phyloP scores from a whole-genome alignment of 2,888 invertebrate genomes.

The Euplexia lucipara region DNA sequence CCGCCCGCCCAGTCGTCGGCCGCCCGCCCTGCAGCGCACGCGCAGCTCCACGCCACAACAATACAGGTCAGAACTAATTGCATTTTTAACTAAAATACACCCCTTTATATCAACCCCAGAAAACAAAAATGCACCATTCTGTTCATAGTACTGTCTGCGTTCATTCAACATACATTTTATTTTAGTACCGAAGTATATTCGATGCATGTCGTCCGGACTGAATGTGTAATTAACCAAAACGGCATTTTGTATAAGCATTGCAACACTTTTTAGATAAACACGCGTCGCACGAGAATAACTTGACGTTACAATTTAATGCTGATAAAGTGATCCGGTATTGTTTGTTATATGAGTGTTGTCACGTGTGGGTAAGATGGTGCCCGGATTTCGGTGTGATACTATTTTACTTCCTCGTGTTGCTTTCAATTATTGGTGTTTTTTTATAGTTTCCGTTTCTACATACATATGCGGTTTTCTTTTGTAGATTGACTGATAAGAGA shows the following conservation, averaged over 20 bases:
- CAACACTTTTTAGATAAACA: slow-evolving; percentile 73
- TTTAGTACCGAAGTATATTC: slow-evolving; percentile 69
- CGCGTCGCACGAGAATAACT: slow-evolving; percentile 70
- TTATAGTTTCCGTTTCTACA: background rate
- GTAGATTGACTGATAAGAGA: background rate
- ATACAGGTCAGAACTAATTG: slow-evolving; percentile 75
- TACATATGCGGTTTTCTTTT: background rate
- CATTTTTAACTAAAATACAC: slow-evolving; percentile 65
- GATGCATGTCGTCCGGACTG: slow-evolving; percentile 70
- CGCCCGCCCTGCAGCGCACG: slow-evolving; percentile 84
- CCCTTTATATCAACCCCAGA: slow-evolving; percentile 31
- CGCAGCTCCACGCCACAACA: slow-evolving; percentile 73
- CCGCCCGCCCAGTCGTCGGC: slow-evolving; percentile 89
- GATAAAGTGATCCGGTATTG: slow-evolving; percentile 33
- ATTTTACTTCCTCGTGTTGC: background rate
- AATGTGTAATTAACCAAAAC: slow-evolving; percentile 80
- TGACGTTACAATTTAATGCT: slow-evolving; percentile 51
- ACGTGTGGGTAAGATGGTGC: slow-evolving; percentile 39
- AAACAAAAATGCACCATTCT: slow-evolving; percentile 1
- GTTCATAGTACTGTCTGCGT: slow-evolving; percentile 12
- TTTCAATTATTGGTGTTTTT: background rate
- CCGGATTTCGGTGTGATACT: background rate
- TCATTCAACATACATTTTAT: slow-evolving; percentile 63
- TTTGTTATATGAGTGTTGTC: slow-evolving; percentile 35
- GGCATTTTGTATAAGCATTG: slow-evolving; percentile 77